These are phyloP conservation scores for Cichlasoma orientale DNA, from an alignment of 2,797 vertebrate species.

Conservation along the genomic window DNA sequence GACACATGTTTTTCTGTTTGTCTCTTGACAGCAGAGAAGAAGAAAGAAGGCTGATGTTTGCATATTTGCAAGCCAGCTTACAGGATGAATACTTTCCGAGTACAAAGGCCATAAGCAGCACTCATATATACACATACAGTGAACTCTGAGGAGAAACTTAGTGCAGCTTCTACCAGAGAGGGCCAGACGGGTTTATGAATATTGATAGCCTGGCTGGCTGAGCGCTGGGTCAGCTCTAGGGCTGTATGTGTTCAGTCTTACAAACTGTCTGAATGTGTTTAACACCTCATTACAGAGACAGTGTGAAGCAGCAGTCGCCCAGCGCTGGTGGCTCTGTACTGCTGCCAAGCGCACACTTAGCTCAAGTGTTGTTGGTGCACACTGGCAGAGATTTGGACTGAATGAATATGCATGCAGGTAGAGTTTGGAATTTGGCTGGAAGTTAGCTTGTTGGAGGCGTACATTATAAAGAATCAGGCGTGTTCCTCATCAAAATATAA, in stretches of 20 bases:
- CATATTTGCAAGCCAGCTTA: slow-evolving; percentile 48
- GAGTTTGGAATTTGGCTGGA: background rate
- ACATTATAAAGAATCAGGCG: background rate
- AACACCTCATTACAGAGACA: slow-evolving; percentile 45
- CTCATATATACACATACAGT: slow-evolving; percentile 30
- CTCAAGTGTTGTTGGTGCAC: slow-evolving; percentile 47
- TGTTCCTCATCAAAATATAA: slow-evolving; percentile 11
- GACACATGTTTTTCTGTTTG: slow-evolving; percentile 57
- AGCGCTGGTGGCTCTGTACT: slow-evolving; percentile 4
- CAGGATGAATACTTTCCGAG: slow-evolving; percentile 54
- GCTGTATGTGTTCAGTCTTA: slow-evolving; percentile 33
- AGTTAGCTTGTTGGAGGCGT: background rate
- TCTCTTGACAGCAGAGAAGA: slow-evolving; percentile 32
- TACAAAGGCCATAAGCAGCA: slow-evolving; percentile 53
- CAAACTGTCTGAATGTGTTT: slow-evolving; percentile 43
- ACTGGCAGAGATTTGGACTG: slow-evolving; percentile 54
- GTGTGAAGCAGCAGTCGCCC: slow-evolving; percentile 31
- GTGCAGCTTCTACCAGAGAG: slow-evolving; percentile 62
- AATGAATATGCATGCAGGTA: background rate
- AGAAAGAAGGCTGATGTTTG: slow-evolving; percentile 45
- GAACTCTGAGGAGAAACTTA: slow-evolving; percentile 43
- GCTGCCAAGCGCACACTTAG: slow-evolving; percentile 54
- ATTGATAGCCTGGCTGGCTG: slow-evolving; percentile 64
- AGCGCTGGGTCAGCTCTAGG: slow-evolving; percentile 47
- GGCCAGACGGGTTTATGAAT: slow-evolving; percentile 63